Conservation (phyloP, 2,888 invertebrate species). For the Lithophane leautieri region DNA sequence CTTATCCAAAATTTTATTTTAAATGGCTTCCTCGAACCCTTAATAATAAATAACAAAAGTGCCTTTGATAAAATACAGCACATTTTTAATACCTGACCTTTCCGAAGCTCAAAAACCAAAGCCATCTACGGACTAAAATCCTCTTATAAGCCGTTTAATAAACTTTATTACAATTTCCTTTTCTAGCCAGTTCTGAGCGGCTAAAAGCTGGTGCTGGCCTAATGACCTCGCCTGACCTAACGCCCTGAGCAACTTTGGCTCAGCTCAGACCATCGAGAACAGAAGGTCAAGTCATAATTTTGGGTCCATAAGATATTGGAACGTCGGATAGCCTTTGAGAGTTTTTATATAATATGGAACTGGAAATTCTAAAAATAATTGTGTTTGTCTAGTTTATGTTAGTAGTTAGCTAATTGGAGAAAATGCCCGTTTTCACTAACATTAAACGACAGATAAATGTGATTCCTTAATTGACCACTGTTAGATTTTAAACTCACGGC, state of each 20-base stretch:
- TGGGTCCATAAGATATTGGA: conserved; percentile 13
- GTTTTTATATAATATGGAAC: not conserved
- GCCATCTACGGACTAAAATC: conserved; percentile 18
- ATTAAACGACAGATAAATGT: not conserved
- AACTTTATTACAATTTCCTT: conserved; percentile 43
- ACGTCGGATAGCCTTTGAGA: not conserved
- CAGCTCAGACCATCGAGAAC: conserved; percentile 20
- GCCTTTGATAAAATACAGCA: not conserved
- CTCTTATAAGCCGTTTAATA: conserved; percentile 38
- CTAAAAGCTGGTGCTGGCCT: conserved; percentile 46
- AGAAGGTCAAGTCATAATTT: conserved; percentile 42
- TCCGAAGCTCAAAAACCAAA: conserved; percentile 14
- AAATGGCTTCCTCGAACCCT: not conserved
- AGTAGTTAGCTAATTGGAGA: not conserved
- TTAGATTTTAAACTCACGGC: not conserved
- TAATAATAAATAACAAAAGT: not conserved
- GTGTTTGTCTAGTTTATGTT: not conserved
- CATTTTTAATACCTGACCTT: not conserved
- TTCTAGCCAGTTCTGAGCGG: conserved; percentile 25
- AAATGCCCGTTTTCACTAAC: not conserved
- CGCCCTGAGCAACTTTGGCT: conserved; percentile 41
- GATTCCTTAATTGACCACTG: not conserved
- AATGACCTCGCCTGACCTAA: conserved; percentile 57
- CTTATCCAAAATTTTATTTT: not conserved
- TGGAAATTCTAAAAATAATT: not conserved